Evolutionary conservation across 2,888 invertebrate genomes (phyloP).

Genomic region (Conus canariensis): DNA sequence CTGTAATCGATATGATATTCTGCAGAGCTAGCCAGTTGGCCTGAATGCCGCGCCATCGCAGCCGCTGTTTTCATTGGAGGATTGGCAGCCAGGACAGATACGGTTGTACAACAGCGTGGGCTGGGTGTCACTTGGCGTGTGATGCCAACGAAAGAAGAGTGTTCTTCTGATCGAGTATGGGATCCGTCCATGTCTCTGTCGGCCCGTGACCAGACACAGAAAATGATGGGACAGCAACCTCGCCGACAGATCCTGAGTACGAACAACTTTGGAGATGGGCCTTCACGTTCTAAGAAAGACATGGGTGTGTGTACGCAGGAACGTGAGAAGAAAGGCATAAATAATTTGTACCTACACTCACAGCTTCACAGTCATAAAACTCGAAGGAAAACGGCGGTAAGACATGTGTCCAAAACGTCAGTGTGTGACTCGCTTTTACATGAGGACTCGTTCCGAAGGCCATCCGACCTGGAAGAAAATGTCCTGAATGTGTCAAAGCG

Average conservation of each 20-base stretch:
- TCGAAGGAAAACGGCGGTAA: not conserved
- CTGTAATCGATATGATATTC: slow-evolving; percentile 19
- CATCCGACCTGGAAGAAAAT: not conserved
- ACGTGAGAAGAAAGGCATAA: not conserved
- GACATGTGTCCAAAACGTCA: not conserved
- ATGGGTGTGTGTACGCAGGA: not conserved
- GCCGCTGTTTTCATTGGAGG: not conserved
- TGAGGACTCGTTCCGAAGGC: not conserved
- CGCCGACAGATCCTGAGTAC: not conserved
- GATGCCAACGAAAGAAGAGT: not conserved
- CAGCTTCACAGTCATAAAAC: not conserved
- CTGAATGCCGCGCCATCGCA: not conserved
- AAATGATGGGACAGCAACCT: not conserved
- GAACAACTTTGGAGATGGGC: not conserved
- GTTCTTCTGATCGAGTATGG: not conserved
- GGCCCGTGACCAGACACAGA: not conserved
- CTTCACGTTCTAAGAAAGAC: not conserved
- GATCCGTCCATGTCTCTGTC: not conserved
- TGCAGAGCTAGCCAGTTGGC: not conserved
- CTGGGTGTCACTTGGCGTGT: not conserved
- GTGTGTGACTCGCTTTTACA: not conserved
- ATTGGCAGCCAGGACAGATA: not conserved
- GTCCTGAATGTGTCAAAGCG: not conserved
- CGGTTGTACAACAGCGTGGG: not conserved
- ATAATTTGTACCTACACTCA: not conserved